These are phyloP conservation scores for Lepas anatifera DNA, from an alignment of 2,888 invertebrate species.

Conservation along the genomic window DNA sequence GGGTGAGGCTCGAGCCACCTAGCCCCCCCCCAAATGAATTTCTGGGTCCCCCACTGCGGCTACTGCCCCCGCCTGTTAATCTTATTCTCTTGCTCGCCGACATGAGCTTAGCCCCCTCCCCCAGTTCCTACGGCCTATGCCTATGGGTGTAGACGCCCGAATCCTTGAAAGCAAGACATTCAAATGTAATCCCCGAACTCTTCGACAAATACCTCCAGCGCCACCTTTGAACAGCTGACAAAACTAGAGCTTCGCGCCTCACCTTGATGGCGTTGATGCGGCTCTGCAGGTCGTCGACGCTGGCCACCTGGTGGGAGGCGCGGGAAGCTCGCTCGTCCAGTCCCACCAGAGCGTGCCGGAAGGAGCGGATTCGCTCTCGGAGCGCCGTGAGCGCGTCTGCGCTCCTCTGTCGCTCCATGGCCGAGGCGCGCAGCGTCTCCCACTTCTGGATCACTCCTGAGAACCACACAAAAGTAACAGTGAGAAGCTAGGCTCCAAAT, in stretches of 20 bases:
- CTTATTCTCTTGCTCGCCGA: too few species aligned
- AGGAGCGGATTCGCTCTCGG: constrained; percentile 22
- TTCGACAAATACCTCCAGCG: background rate
- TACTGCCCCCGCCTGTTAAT: too few species aligned
- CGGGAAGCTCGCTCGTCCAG: constrained; percentile 17
- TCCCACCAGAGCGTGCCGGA: constrained; percentile 19
- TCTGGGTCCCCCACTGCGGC: too few species aligned
- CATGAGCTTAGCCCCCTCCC: too few species aligned
- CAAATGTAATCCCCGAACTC: too few species aligned
- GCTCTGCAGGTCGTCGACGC: constrained; percentile 6
- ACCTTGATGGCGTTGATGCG: constrained; percentile 4
- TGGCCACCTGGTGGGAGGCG: background rate
- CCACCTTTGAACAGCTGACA: background rate
- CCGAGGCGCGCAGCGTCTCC: constrained; percentile 39
- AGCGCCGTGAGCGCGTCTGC: constrained; percentile 29
- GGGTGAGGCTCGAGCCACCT: too few species aligned
- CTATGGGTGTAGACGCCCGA: too few species aligned
- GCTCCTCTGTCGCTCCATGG: constrained; percentile 34
- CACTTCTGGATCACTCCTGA: constrained; percentile 41
- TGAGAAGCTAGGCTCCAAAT: too few species aligned
- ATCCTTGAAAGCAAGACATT: too few species aligned
- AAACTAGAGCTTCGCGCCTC: background rate
- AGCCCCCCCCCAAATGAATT: too few species aligned
- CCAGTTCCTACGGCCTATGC: too few species aligned
- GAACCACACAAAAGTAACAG: too few species aligned